A percentile compares a stretch with the other conserved stretches of the same genome.
phyloP scores from a whole-genome alignment of 2,797 vertebrate genomes.

The Morus bassanus region DNA sequence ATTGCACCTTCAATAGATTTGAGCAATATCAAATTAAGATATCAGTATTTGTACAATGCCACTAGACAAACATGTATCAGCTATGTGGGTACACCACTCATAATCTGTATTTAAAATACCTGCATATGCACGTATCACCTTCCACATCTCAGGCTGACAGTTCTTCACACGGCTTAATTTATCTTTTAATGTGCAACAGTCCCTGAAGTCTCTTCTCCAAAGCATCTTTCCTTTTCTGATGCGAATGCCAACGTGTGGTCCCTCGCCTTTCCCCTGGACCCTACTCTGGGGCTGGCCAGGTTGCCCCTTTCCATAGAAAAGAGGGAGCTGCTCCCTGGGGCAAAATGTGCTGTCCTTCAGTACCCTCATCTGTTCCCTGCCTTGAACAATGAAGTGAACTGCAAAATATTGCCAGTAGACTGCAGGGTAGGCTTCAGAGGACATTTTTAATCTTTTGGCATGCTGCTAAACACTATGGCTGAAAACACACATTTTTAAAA shows the following conservation, averaged over 20 bases:
- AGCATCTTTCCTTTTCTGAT: neutral
- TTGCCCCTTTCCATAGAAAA: neutral
- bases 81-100: neutral
- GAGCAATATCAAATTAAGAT: neutral
- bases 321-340: neutral
- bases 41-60: accelerated
- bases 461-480: neutral
- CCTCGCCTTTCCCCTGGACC: neutral
- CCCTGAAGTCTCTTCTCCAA: neutral
- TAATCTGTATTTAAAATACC: neutral
- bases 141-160: neutral
- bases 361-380: neutral
- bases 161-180: neutral
- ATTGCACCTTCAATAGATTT: neutral
- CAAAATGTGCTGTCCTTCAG: neutral
- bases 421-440: neutral
- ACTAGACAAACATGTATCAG: accelerated
- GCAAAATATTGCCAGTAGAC: neutral
- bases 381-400: neutral
- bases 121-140: neutral
- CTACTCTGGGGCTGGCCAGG: neutral
- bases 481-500: neutral
- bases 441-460: neutral
- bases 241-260: neutral
- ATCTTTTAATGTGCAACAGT: neutral